These are phyloP conservation scores for Calameuta filiformis DNA, from an alignment of 2,888 invertebrate species.

Conservation along the genomic window DNA sequence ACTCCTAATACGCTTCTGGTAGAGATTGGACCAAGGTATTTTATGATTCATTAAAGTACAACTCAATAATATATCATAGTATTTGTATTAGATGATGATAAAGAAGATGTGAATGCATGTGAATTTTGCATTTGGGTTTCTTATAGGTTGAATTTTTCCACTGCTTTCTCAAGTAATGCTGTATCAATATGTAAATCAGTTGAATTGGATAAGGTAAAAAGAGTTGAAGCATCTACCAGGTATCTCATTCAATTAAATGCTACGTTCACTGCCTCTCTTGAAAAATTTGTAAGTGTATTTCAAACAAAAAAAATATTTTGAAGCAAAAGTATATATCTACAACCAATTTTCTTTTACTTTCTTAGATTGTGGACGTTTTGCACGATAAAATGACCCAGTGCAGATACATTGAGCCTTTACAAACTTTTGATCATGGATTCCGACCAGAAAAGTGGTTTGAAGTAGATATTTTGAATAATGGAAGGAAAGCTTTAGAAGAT, in stretches of 20 bases:
- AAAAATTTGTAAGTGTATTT: slow-evolving; percentile 44
- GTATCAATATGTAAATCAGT: slow-evolving; percentile 93
- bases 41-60: not conserved
- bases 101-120: not conserved
- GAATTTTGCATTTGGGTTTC: slow-evolving; percentile 35
- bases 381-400: slow-evolving; percentile 96
- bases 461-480: slow-evolving; percentile 84
- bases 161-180: slow-evolving; percentile 95
- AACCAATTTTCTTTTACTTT: slow-evolving; percentile 28
- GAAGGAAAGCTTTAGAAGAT: slow-evolving; percentile 81
- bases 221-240: slow-evolving; percentile 85
- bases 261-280: slow-evolving; percentile 12
- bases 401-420: slow-evolving; percentile 76
- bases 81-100: not conserved
- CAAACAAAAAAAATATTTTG: slow-evolving; percentile 5
- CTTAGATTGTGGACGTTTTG: slow-evolving; percentile 72
- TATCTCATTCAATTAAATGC: slow-evolving; percentile 68
- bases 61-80: not conserved
- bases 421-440: slow-evolving; percentile 69
- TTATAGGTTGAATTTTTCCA: slow-evolving; percentile 89
- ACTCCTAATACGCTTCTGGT: slow-evolving; percentile 70
- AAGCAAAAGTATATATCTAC: not conserved
- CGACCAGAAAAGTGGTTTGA: slow-evolving; percentile 80
- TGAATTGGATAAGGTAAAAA: slow-evolving; percentile 77
- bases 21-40: slow-evolving; percentile 90